Conservation (phyloP, 2,113 vertebrate genomes). For the Menura novaehollandiae region DNA sequence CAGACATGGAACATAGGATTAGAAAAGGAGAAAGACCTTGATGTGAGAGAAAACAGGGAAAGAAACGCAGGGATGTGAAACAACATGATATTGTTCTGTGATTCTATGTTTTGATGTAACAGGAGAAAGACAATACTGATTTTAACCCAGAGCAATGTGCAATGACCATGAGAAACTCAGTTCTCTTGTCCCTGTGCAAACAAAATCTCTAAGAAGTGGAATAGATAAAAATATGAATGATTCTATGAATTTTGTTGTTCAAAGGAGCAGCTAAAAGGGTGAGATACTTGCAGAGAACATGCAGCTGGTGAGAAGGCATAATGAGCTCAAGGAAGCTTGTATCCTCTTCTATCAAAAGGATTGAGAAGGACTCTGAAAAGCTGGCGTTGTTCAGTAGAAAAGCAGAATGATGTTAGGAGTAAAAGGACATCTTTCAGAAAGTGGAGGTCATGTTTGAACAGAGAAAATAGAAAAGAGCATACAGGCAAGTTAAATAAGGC, state of each 20-base stretch:
- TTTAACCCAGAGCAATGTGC: background rate
- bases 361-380: background rate
- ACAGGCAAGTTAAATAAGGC: background rate
- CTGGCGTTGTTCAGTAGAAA: background rate
- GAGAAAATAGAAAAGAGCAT: background rate
- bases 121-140: background rate
- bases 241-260: background rate
- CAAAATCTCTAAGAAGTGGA: background rate
- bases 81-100: background rate
- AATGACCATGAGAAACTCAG: background rate
- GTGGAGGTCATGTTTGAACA: slow-evolving; percentile 8
- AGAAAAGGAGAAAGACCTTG: background rate
- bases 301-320: background rate
- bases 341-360: background rate
- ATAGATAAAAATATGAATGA: background rate
- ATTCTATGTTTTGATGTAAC: background rate
- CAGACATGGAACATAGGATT: background rate
- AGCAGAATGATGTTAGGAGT: background rate
- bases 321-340: rapidly evolving
- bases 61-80: background rate
- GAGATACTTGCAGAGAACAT: background rate
- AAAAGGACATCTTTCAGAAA: background rate
- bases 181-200: background rate
- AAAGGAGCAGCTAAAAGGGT: background rate
- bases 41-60: background rate